Percentiles rank a stretch among this genome's conserved stretches.
Evolutionary conservation across 2,888 invertebrate genomes (phyloP).

Genomic region (Octodonta nipae): DNA sequence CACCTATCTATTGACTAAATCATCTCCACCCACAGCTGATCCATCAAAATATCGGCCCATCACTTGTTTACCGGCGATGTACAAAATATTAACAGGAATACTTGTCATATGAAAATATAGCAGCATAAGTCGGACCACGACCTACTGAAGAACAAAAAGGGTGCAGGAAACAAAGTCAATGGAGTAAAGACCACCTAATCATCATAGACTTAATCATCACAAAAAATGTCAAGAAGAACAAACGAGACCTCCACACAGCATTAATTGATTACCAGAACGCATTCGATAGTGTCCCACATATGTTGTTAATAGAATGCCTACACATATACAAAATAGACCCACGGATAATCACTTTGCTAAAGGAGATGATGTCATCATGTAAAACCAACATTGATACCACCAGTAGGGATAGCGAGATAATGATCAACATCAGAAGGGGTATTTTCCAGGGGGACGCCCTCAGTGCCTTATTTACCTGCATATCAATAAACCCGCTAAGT

Average conservation of each 20-base stretch:
- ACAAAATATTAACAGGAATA: too few relatives aligned
- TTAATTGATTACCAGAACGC: too few relatives aligned
- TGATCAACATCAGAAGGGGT: background rate
- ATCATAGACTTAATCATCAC: background rate
- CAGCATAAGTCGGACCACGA: too few relatives aligned
- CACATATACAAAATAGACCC: background rate
- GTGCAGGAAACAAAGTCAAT: background rate
- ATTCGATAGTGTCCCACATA: too few relatives aligned
- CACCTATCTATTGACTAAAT: background rate
- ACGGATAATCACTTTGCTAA: background rate
- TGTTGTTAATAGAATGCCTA: background rate
- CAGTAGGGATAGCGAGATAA: background rate
- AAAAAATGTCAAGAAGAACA: background rate
- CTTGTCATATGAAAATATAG: too few relatives aligned
- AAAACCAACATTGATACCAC: background rate
- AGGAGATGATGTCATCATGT: background rate
- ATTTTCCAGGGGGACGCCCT: slow-evolving; percentile 1
- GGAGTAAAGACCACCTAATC: background rate
- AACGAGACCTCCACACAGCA: background rate
- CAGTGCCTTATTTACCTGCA: background rate
- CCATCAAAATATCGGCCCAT: too few relatives aligned
- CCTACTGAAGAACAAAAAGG: too few relatives aligned
- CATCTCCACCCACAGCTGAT: too few relatives aligned
- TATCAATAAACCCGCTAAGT: slow-evolving; percentile 1
- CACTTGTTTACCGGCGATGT: too few relatives aligned